Percentiles rank a stretch among this genome's conserved stretches.
phyloP scores from a whole-genome alignment of 2,888 invertebrate species.

The Epirrhoe alternata region DNA sequence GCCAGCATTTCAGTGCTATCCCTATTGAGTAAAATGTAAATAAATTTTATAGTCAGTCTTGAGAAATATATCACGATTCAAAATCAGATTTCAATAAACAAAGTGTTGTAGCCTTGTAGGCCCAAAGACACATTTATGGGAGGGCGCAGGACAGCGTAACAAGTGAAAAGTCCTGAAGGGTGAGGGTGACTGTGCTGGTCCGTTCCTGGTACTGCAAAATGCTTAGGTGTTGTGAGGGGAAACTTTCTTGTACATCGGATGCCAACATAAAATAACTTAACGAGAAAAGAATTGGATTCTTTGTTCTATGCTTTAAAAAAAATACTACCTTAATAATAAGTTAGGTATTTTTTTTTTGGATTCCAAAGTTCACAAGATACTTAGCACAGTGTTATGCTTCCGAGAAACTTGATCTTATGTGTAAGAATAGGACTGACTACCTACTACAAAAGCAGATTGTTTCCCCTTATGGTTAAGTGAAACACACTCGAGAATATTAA shows the following conservation, averaged over 20 bases:
- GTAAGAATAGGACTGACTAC: slow-evolving; percentile 1
- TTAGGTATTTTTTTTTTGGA: too few relatives aligned
- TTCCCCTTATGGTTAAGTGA: slow-evolving; percentile 21
- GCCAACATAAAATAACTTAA: slow-evolving; percentile 8
- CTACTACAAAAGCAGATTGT: slow-evolving; percentile 10
- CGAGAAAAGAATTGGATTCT: background rate
- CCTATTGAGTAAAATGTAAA: slow-evolving; percentile 36
- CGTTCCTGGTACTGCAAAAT: slow-evolving; percentile 66
- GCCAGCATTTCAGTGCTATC: slow-evolving; percentile 33
- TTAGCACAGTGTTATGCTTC: slow-evolving; percentile 8
- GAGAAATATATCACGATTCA: slow-evolving; percentile 27
- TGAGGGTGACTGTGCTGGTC: slow-evolving; percentile 66
- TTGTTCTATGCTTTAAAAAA: background rate
- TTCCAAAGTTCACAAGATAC: background rate
- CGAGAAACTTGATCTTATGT: background rate
- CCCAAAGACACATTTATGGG: slow-evolving; percentile 49
- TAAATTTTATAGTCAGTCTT: slow-evolving; percentile 31
- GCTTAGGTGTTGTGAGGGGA: slow-evolving; percentile 50
- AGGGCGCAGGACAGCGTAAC: slow-evolving; percentile 49
- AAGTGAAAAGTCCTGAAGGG: slow-evolving; percentile 59
- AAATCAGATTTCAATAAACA: slow-evolving; percentile 29
- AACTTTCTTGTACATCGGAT: slow-evolving; percentile 22
- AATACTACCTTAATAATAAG: too few relatives aligned
- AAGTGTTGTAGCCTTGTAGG: slow-evolving; percentile 34
- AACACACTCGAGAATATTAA: slow-evolving; percentile 31